Evolutionary conservation across 2,797 vertebrate species (phyloP).

Genomic region (Gymnoscopelus microlampas): DNA sequence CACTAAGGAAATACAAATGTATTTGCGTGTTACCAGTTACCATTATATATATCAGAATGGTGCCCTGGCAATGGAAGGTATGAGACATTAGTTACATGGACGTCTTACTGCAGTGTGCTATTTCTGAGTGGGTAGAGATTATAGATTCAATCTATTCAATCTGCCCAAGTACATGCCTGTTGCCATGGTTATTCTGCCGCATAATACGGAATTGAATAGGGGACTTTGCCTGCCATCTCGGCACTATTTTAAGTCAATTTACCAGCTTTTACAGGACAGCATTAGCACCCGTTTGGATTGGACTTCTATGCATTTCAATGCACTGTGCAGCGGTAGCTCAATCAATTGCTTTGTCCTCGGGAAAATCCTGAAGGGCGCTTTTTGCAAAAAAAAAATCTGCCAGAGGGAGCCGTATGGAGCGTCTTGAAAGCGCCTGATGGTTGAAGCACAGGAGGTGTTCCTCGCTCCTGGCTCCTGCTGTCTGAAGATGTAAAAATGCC

Average conservation of each 20-base stretch:
- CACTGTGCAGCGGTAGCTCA: slow-evolving; percentile 35
- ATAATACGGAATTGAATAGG: slow-evolving; percentile 71
- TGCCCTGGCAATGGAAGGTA: slow-evolving; percentile 15
- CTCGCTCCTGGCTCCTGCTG: background rate
- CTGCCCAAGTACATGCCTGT: slow-evolving; percentile 71
- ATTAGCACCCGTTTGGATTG: slow-evolving; percentile 39
- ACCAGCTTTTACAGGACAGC: slow-evolving; percentile 59
- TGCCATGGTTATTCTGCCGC: slow-evolving; percentile 80
- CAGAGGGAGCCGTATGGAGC: slow-evolving; percentile 51
- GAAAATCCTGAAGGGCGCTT: slow-evolving; percentile 55
- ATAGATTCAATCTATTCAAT: slow-evolving; percentile 75
- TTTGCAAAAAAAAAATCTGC: slow-evolving; percentile 49
- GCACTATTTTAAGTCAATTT: slow-evolving; percentile 73
- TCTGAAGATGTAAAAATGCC: slow-evolving; percentile 32
- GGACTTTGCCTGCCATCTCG: slow-evolving; percentile 66
- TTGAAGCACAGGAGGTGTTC: slow-evolving; percentile 34
- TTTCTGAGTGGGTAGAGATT: slow-evolving; percentile 69
- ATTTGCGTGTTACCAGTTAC: background rate
- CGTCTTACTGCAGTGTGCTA: slow-evolving; percentile 40
- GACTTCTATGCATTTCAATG: slow-evolving; percentile 67
- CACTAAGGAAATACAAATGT: no score
- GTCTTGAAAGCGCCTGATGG: slow-evolving; percentile 47
- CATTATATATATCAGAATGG: background rate
- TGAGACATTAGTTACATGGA: slow-evolving; percentile 46
- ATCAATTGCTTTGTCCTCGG: slow-evolving; percentile 64